phyloP scores from a whole-genome alignment of 2,797 vertebrate species.

The Bucorvus abyssinicus region DNA sequence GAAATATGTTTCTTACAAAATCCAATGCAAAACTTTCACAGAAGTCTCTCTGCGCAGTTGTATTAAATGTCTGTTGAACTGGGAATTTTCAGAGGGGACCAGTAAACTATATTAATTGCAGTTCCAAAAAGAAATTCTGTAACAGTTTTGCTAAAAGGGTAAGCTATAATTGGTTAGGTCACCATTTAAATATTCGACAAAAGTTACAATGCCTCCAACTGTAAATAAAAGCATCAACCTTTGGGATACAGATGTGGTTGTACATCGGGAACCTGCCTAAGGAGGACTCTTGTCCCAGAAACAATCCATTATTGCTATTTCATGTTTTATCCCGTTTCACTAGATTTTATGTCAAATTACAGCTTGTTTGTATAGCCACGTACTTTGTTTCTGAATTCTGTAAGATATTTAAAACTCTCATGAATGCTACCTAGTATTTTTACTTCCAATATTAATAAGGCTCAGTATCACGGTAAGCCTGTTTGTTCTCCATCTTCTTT shows the following conservation, averaged over 20 bases:
- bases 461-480: not conserved
- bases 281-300: not conserved
- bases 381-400: not conserved
- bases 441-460: not conserved
- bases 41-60: not conserved
- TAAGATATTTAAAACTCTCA: not conserved
- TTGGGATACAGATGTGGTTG: not conserved
- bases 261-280: not conserved
- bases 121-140: not conserved
- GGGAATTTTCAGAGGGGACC: not conserved
- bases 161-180: not conserved
- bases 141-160: not conserved
- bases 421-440: not conserved
- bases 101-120: not conserved
- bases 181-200: not conserved
- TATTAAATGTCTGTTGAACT: not conserved
- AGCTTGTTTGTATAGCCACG: not conserved
- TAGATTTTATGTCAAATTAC: not conserved
- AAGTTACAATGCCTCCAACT: not conserved
- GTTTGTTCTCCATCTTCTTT: not conserved
- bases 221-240: not conserved
- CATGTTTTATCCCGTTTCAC: not conserved
- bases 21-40: not conserved
- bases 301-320: not conserved
- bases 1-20: not conserved